phyloP scores from a whole-genome alignment of 2,888 invertebrate species.

The Lasioglossum calceatum region DNA sequence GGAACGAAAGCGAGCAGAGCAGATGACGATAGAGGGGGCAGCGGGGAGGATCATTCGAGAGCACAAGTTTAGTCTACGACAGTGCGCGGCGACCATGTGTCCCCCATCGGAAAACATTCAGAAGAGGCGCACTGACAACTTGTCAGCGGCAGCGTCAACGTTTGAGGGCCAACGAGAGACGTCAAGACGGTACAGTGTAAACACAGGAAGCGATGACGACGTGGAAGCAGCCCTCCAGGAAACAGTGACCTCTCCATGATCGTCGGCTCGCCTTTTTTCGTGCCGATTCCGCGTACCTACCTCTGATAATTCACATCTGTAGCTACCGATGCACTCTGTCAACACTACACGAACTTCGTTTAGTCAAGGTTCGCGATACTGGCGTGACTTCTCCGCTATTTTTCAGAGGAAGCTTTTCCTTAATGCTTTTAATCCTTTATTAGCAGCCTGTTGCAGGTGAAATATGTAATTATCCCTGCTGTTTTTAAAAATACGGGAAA shows the following conservation, averaged over 20 bases:
- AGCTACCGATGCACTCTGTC: background rate
- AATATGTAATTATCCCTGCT: too few relatives aligned
- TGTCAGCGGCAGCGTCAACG: slow-evolving; percentile 75
- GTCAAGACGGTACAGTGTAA: slow-evolving; percentile 71
- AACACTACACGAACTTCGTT: background rate
- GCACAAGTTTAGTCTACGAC: slow-evolving; percentile 71
- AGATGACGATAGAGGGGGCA: background rate
- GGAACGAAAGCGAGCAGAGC: slow-evolving; percentile 16
- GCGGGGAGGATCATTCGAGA: slow-evolving; percentile 25
- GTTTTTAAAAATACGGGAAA: too few relatives aligned
- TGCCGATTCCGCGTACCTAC: slow-evolving; percentile 1
- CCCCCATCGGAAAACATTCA: slow-evolving; percentile 73
- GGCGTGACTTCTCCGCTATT: background rate
- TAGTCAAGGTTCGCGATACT: background rate
- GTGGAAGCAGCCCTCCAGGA: slow-evolving; percentile 71
- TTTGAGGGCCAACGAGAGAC: slow-evolving; percentile 70
- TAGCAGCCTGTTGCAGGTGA: too few relatives aligned
- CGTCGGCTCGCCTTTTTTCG: slow-evolving; percentile 15
- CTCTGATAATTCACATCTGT: slow-evolving; percentile 54
- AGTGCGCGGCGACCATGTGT: slow-evolving; percentile 74
- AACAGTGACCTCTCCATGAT: slow-evolving; percentile 69
- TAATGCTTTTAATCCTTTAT: background rate
- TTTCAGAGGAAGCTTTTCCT: background rate
- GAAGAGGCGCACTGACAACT: slow-evolving; percentile 76
- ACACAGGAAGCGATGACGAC: slow-evolving; percentile 74